Evolutionary conservation across 2,113 vertebrate genomes (phyloP).

Genomic region (Centrocercus urophasianus): DNA sequence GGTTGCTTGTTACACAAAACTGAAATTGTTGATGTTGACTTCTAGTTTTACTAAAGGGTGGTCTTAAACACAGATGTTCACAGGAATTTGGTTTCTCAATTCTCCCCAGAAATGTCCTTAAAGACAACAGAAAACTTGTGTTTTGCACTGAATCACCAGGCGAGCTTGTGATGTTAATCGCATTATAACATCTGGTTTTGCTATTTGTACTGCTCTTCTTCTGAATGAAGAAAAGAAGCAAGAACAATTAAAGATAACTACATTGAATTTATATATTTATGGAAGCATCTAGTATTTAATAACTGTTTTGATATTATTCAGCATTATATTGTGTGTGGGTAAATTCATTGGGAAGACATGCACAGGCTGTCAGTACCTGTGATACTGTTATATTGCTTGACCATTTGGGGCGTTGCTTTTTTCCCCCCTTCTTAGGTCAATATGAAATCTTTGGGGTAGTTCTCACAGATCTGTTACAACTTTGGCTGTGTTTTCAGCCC

Average conservation of each 20-base stretch:
- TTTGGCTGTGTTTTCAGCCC: too few relatives aligned
- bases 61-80: not conserved
- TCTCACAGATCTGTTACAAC: not conserved
- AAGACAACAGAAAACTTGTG: not conserved
- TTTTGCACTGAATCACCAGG: not conserved
- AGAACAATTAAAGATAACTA: not conserved
- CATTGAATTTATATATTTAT: not conserved
- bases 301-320: not conserved
- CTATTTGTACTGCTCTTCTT: not conserved
- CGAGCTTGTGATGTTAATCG: not conserved
- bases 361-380: not conserved
- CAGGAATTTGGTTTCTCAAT: not conserved
- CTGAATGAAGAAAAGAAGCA: not conserved
- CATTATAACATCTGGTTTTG: conserved; percentile 1
- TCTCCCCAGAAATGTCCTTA: not conserved
- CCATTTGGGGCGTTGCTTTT: not conserved
- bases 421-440: not conserved
- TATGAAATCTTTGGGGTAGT: not conserved
- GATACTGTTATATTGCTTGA: not conserved
- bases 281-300: not conserved
- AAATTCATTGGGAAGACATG: not conserved
- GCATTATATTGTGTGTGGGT: not conserved
- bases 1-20: not conserved
- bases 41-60: not conserved
- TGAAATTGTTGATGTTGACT: not conserved